Conservation (phyloP, 2,888 invertebrate species). For the Diarsia mendica region DNA sequence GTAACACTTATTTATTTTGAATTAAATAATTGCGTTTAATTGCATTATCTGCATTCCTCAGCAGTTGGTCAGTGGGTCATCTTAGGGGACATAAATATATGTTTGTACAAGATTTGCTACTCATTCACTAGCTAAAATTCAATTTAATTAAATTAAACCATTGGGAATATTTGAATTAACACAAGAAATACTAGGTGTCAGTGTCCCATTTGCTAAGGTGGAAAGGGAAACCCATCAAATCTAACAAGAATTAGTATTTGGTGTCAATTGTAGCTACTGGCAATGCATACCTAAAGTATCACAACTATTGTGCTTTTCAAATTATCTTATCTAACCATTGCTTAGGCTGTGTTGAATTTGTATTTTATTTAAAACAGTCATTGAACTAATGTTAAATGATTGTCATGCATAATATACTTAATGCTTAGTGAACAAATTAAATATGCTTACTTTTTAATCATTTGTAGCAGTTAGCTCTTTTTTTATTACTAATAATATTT, state of each 20-base stretch:
- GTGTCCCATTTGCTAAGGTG: not conserved
- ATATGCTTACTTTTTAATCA: not conserved
- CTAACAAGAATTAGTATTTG: not conserved
- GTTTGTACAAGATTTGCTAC: no score
- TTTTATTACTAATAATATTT: not conserved
- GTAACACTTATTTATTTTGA: not conserved
- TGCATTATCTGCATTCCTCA: not conserved
- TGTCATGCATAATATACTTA: not conserved
- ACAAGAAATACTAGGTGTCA: not conserved
- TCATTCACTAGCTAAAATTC: not conserved
- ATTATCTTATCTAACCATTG: conserved; percentile 70
- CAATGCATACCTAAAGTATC: not conserved
- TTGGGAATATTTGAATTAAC: not conserved
- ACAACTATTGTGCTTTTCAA: conserved; percentile 53
- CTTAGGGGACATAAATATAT: no score
- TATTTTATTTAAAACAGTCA: conserved; percentile 47
- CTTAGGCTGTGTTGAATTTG: conserved; percentile 51
- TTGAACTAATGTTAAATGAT: conserved; percentile 11
- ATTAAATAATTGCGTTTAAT: not conserved
- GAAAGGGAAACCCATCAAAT: not conserved
- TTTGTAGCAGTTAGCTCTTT: not conserved
- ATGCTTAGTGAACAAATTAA: conserved; percentile 8
- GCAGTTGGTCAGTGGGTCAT: not conserved
- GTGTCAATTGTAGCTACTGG: not conserved
- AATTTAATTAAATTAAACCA: not conserved